These are phyloP conservation scores for Leptinotarsa rubiginosa DNA, from an alignment of 2,888 invertebrate species.

Conservation along the genomic window DNA sequence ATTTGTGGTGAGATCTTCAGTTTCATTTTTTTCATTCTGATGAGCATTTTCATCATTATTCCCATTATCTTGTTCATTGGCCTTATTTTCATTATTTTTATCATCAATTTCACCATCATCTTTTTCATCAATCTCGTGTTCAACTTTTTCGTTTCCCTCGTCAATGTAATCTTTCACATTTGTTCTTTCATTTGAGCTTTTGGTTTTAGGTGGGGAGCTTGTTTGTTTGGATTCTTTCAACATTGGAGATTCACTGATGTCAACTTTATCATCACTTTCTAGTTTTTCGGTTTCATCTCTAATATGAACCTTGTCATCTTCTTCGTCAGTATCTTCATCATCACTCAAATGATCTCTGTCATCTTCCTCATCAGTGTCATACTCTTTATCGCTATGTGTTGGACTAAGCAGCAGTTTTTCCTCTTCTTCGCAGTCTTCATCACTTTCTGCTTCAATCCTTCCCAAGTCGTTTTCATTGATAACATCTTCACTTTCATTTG, in stretches of 20 bases:
- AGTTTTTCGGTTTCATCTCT: not conserved
- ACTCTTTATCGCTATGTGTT: slow-evolving; percentile 34
- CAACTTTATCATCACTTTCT: not conserved
- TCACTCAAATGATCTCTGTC: slow-evolving; percentile 30
- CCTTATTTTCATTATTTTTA: slow-evolving; percentile 13
- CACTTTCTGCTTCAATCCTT: slow-evolving; percentile 38
- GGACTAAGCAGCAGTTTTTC: slow-evolving; percentile 37
- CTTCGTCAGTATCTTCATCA: slow-evolving; percentile 18
- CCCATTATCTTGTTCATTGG: slow-evolving; percentile 17
- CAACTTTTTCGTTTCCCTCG: slow-evolving; percentile 9
- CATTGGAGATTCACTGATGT: not conserved
- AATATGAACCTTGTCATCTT: not conserved
- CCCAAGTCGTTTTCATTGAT: slow-evolving; percentile 7
- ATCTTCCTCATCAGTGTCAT: slow-evolving; percentile 35
- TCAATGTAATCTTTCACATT: slow-evolving; percentile 2
- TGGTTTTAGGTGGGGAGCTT: not conserved
- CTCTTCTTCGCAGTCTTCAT: slow-evolving; percentile 38
- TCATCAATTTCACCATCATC: slow-evolving; percentile 14
- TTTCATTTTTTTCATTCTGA: slow-evolving; percentile 16
- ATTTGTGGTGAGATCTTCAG: not conserved
- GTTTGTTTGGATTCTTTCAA: slow-evolving; percentile 1
- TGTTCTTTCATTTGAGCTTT: not conserved
- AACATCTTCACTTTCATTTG: slow-evolving; percentile 7
- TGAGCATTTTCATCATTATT: slow-evolving; percentile 10
- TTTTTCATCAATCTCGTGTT: slow-evolving; percentile 1